A percentile compares a stretch with the other conserved stretches of the same genome.
Conservation (phyloP, 2,888 invertebrate species). For the Notocelia uddmanniana region DNA sequence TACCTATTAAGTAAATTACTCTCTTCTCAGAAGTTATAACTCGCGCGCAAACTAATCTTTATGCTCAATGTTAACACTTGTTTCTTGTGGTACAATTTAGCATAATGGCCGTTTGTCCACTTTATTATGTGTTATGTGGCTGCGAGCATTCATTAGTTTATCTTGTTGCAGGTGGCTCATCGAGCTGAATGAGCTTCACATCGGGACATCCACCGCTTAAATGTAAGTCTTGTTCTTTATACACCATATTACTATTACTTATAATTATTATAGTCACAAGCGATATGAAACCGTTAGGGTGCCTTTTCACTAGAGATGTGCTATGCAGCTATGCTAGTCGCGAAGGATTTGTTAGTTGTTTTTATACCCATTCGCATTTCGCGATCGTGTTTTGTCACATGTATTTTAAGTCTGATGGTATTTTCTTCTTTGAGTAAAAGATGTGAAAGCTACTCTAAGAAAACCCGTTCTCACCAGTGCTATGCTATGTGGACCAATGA, state of each 20-base stretch:
- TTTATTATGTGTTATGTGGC: background rate
- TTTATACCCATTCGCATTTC: too few relatives aligned
- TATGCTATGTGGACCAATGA: too few relatives aligned
- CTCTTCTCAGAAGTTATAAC: constrained; percentile 15
- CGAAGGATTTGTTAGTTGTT: too few relatives aligned
- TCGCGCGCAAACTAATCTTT: constrained; percentile 18
- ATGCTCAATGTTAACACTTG: constrained; percentile 27
- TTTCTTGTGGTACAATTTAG: constrained; percentile 12
- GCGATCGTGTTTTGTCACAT: too few relatives aligned
- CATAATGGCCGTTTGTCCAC: constrained; percentile 32
- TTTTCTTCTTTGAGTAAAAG: too few relatives aligned
- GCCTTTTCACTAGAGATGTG: too few relatives aligned
- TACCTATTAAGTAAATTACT: constrained; percentile 9
- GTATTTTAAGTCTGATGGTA: too few relatives aligned
- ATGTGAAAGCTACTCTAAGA: too few relatives aligned
- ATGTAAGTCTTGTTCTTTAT: constrained; percentile 68
- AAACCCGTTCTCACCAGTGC: too few relatives aligned
- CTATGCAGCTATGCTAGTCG: too few relatives aligned
- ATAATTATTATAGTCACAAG: too few relatives aligned
- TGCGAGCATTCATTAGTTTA: constrained; percentile 46
- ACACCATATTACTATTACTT: background rate
- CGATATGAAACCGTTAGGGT: too few relatives aligned
- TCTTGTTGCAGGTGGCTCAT: constrained; percentile 74
- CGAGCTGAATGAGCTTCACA: constrained; percentile 78
- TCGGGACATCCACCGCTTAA: constrained; percentile 75